Evolutionary conservation across 2,888 invertebrate species (phyloP).

Genomic region (Cephus spinipes): DNA sequence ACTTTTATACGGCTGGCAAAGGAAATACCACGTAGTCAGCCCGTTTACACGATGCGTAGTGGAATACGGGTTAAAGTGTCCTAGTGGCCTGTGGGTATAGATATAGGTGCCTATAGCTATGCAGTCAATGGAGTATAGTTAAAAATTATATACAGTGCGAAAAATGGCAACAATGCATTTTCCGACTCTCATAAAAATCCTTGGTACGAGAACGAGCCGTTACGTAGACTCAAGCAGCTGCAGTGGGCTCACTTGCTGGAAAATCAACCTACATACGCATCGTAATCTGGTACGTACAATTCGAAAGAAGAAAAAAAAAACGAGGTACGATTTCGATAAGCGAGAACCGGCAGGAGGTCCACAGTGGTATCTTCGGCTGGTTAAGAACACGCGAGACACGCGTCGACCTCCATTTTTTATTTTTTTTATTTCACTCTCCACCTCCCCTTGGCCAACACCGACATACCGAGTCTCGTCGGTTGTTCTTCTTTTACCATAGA

Average conservation of each 20-base stretch:
- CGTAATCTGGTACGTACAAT: neutral
- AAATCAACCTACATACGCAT: neutral
- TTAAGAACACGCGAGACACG: constrained; percentile 21
- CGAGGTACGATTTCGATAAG: neutral
- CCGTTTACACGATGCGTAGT: neutral
- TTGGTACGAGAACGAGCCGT: neutral
- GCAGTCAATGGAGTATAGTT: neutral
- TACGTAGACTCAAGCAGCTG: neutral
- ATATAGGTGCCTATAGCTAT: neutral
- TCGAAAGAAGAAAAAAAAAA: neutral
- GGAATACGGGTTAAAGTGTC: neutral
- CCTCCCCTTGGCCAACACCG: neutral
- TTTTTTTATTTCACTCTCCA: neutral
- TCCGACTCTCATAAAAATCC: neutral
- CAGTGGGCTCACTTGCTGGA: neutral
- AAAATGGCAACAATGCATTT: neutral
- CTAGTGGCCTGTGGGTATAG: neutral
- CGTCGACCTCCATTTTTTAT: constrained; percentile 37
- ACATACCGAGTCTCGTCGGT: neutral
- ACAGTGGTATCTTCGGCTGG: neutral
- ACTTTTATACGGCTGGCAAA: constrained; percentile 15
- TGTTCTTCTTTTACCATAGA: neutral
- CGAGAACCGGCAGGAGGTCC: neutral
- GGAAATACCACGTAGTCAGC: neutral
- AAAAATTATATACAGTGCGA: neutral